Base-by-base conservation (phyloP, 2,797 vertebrate species). In the Odontamblyopus lacepedii region DNA sequence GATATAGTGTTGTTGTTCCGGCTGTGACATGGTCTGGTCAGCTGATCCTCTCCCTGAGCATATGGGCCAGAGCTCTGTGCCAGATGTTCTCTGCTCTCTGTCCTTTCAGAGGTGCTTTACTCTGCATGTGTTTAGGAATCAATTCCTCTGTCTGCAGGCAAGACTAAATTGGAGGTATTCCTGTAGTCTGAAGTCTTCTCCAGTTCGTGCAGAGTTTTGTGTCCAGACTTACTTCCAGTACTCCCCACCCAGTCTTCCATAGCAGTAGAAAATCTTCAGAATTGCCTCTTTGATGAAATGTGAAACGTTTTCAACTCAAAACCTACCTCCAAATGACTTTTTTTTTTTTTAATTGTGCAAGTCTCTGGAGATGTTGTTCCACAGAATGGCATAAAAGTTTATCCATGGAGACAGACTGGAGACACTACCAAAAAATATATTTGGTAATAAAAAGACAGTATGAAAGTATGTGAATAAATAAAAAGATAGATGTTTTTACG, bases 21-120 rank as follows among this genome's bases (percentile, higher is more conserved):
- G 13, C 44, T 60, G 57, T 29, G 57, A 60, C 57, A 60, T 27
- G 30, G 27, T 56, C 35, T 57, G 55, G 3, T 29, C 26, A 30
- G 1, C 57, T 60, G 57, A 60, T 60, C 57, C 57, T 59, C 11
- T 60, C 57, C 15, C 57, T 29, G 5, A 60, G 57, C 57, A 60
- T 60, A 60, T 60, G 57, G 57, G 12, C 38, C 56, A 23, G 44
- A 72, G 32, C 63, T 55, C 27, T 30, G 27, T 60, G 57, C 27
- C 57, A 30, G 57, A 60, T 60, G 57, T 60, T 29, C 57, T 16
- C 26, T 7, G 27, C 57, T 60, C 2, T 26, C 2, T 26, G n/a
- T 57, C 15, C 27, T 30, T 30, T 30, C 5, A 60, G 18, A 60
- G 27, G 12, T 12, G 9, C n/a, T 30, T 60, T n/a, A 29, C 57